Base-by-base conservation (phyloP, 37 sponge, comb jelly and placozoan genomes). In the Halichondria panicea region DNA sequence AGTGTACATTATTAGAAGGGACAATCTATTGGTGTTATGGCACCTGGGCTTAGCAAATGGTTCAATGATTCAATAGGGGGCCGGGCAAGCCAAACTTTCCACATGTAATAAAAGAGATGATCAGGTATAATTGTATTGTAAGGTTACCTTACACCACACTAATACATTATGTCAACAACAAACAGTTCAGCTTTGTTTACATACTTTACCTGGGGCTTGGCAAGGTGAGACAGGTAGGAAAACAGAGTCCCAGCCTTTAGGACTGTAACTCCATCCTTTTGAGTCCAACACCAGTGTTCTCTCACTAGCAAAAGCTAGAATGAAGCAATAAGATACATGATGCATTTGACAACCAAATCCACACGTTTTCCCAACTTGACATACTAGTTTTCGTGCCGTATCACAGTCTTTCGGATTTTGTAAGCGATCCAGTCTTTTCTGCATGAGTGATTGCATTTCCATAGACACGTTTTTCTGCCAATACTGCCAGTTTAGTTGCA, bases 301-400 rank as follows among this genome's bases (percentile, higher is more conserved):
- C 58, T 75, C 34, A 6, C 83, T 81, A 1, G 81, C 91, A 57
- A 85, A 89, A 12, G 94, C 94, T 25, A 89, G 22, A 1, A 81
- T 76, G 55, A 93, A 89, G 75, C 94, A 93, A 57, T 77, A 89
- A 37, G 81, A 70, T 4, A 82, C 68, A 41, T 93, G 94, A 61
- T 93, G 94, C 37, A 93, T 78, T 70, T 89, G 91, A 43, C 94
- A 93, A 21, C 94, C 94, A 77, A 86, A 93, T 6, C 94, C 94
- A 58, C 94, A 93, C 6, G 75, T 57, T 42, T 93, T 89, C 38
- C 63, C 62, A 19, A 93, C 37, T 11, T 61, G 21, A 38, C 94
- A 93, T 8, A 93, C 74, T 53, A 93, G 76, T 42, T 89, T 83
- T 46, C 63, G 66, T 15, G 84, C 84, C 13, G 55, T 52, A 0